Base-by-base conservation (phyloP, 2,113 vertebrate species). In the Origma solitaria region DNA sequence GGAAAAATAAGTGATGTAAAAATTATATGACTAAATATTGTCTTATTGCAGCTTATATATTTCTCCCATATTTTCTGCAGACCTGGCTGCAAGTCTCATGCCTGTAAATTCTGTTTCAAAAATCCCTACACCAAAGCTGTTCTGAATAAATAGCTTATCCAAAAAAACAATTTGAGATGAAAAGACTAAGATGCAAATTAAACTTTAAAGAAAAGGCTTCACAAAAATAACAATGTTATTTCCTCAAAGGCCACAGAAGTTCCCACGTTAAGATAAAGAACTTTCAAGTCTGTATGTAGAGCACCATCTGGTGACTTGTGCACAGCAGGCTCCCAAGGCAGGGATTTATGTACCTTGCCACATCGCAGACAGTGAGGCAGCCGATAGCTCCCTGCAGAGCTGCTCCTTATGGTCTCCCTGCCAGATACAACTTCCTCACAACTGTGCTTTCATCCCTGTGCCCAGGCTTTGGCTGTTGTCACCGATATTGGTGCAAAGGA, bases 281-380 rank as follows among this genome's bases (percentile, higher is more conserved):
- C 79, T 82, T 95, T 20, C 35, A 86, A 56, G 54, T 47, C 79
- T 88, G 70, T 88, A 80, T 88, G 71, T 73, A 91, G 75, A 91
- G 93, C 92, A 95, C 90, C 82, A 93, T 93, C 92, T 96, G 94
- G 90, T 96, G 93, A 90, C 79, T 94, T 61, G 58, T 62, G 79
- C 90, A 82, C 68, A 81, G 85, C 68, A 90, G 90, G 79, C 85
- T 90, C 76, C 84, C 92, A 11, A 54, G 81, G 90, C 62, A 81
- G 87, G 62, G 66, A 66, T 88, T 94, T 76, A 11, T 31, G 28
- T 27, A 44, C 62, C 62, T 57, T 40, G 45, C 70, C 58, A 5
- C 60, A 25, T 21, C 0, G 0, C 15, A 42, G 60, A 21, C 61
- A 79, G 42, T 1, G 33, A 78, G 37, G 54, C 88, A 66, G 53